Conservation (phyloP, 2,113 vertebrate species). For the Phoenicopterus ruber region DNA sequence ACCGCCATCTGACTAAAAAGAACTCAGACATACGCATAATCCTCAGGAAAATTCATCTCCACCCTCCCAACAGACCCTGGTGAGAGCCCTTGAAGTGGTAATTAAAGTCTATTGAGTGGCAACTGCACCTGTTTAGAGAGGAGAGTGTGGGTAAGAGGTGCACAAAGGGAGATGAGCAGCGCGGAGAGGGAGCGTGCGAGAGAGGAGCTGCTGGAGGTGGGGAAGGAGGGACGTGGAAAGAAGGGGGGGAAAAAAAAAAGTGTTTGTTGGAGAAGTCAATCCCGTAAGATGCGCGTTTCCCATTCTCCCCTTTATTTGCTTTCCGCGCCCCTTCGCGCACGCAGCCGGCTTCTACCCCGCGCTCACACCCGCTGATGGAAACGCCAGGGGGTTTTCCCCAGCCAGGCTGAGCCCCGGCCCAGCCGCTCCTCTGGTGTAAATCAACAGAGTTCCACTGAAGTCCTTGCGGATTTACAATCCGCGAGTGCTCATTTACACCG, state of each 20-base stretch:
- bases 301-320: not conserved
- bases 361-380: not conserved
- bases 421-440: not conserved
- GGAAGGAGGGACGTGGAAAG: not conserved
- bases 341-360: not conserved
- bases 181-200: not conserved
- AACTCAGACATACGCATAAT: not conserved
- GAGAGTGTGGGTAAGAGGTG: conserved; percentile 26
- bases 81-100: conserved; percentile 65
- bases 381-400: not conserved
- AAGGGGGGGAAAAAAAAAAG: not conserved
- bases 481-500: not conserved
- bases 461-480: not conserved
- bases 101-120: conserved; percentile 69
- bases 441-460: not conserved
- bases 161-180: conserved; percentile 57
- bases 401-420: not conserved
- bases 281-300: not conserved
- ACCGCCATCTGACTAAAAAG: not conserved
- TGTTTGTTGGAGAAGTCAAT: not conserved
- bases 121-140: conserved; percentile 63
- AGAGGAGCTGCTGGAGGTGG: conserved; percentile 8
- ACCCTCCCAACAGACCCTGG: conserved; percentile 41
- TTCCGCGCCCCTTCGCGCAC: not conserved
- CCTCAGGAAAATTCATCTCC: conserved; percentile 58